phyloP scores from a whole-genome alignment of 2,797 vertebrate species.

The Enteromius anoplus region DNA sequence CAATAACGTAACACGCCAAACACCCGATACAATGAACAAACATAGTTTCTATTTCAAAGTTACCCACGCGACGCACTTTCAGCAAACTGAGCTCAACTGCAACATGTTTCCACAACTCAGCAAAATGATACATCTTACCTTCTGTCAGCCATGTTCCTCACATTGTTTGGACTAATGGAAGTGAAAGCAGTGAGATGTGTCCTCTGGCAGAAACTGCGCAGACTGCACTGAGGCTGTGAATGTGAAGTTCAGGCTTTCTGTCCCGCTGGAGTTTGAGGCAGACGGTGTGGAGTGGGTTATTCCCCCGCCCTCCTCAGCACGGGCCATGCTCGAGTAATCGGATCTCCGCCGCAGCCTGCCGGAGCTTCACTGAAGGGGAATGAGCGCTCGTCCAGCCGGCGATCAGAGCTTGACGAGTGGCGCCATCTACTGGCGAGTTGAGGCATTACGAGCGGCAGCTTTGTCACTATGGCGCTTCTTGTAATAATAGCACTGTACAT shows the following conservation, averaged over 20 bases:
- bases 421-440: constrained; percentile 34
- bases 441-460: neutral
- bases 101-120: neutral
- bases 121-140: constrained; percentile 52
- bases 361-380: neutral
- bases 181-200: constrained; percentile 28
- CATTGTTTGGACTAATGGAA: constrained; percentile 53
- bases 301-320: constrained; percentile 36
- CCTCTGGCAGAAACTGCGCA: constrained; percentile 6
- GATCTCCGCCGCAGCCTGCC: constrained; percentile 19
- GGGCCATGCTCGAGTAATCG: constrained; percentile 37
- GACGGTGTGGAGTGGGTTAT: constrained; percentile 28
- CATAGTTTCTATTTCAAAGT: neutral
- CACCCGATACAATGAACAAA: neutral
- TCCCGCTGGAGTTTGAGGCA: constrained; percentile 34
- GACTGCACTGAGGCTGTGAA: constrained; percentile 1
- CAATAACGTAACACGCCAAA: neutral
- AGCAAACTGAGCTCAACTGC: neutral
- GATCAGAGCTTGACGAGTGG: neutral
- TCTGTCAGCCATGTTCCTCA: constrained; percentile 63
- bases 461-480: neutral
- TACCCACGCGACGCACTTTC: too few relatives aligned
- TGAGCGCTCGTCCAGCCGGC: neutral
- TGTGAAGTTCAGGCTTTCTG: constrained; percentile 30
- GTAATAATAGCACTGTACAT: neutral